phyloP scores from a whole-genome alignment of 2,888 invertebrate genomes.

The Dexiosoma caninum region DNA sequence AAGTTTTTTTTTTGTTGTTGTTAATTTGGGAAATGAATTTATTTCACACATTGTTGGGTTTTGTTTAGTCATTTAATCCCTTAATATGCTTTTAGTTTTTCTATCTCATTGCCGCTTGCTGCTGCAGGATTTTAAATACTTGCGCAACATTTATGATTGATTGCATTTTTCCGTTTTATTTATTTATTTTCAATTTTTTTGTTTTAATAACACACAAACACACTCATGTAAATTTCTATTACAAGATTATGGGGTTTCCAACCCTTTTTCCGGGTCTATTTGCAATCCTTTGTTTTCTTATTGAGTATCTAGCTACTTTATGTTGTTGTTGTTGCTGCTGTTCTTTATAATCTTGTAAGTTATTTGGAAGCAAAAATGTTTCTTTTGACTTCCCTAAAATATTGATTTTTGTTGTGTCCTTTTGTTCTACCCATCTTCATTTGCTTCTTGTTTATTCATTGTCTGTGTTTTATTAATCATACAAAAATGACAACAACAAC shows the following conservation, averaged over 20 bases:
- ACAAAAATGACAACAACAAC: conserved; percentile 10
- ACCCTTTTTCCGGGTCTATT: background rate
- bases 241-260: background rate
- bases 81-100: background rate
- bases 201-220: background rate
- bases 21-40: background rate
- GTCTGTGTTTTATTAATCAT: conserved; percentile 39
- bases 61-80: conserved; percentile 12
- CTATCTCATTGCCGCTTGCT: too few relatives aligned
- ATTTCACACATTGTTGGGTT: conserved; percentile 12
- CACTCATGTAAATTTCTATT: background rate
- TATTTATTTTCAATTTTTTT: background rate
- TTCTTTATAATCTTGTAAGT: conserved; percentile 12
- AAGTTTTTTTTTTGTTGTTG: too few relatives aligned
- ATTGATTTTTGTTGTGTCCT: conserved; percentile 60
- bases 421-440: conserved; percentile 42
- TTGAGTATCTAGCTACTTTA: background rate
- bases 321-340: too few relatives aligned
- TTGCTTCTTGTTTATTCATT: conserved; percentile 42
- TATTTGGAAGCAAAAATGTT: background rate
- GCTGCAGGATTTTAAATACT: background rate
- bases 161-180: conserved; percentile 6
- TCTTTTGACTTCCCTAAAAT: conserved; percentile 60
- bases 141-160: conserved; percentile 41
- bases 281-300: background rate